These are phyloP conservation scores for Pristionchus entomophagus DNA, from an alignment of 2,888 invertebrate species.

Conservation along the genomic window DNA sequence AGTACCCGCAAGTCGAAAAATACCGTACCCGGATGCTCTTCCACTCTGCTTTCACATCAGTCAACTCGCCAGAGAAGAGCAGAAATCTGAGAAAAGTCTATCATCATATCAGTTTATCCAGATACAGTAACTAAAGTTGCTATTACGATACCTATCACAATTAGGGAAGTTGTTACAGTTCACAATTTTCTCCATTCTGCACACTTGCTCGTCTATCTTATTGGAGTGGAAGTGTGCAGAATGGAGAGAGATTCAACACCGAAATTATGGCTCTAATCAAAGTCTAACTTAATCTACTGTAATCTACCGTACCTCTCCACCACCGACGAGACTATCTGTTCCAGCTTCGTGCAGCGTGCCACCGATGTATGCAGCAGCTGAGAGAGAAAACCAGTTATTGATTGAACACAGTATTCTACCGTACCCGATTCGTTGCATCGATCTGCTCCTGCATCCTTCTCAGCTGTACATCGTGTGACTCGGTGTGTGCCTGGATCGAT, in stretches of 20 bases:
- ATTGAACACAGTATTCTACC: neutral
- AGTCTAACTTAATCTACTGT: neutral
- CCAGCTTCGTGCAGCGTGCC: constrained; percentile 10
- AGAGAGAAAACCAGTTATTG: neutral
- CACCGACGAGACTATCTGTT: constrained; percentile 30
- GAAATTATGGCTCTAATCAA: neutral
- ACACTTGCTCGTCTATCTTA: no score
- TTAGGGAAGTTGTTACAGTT: no score
- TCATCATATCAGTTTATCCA: no score
- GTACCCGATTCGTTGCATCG: neutral
- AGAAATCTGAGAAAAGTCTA: neutral
- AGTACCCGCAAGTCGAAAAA: neutral
- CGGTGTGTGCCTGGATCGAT: neutral
- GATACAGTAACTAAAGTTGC: neutral
- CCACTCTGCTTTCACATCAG: constrained; percentile 19
- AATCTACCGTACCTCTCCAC: constrained; percentile 26
- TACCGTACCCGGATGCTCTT: neutral
- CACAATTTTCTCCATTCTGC: no score
- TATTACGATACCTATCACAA: neutral
- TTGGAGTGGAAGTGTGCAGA: no score
- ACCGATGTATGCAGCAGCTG: neutral
- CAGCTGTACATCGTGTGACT: constrained; percentile 8
- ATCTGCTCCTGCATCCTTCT: constrained; percentile 22
- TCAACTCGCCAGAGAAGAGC: constrained; percentile 2
- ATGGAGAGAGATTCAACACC: neutral